Evolutionary conservation across 2,113 vertebrate genomes (phyloP).

Genomic region (Callocephalon fimbriatum): DNA sequence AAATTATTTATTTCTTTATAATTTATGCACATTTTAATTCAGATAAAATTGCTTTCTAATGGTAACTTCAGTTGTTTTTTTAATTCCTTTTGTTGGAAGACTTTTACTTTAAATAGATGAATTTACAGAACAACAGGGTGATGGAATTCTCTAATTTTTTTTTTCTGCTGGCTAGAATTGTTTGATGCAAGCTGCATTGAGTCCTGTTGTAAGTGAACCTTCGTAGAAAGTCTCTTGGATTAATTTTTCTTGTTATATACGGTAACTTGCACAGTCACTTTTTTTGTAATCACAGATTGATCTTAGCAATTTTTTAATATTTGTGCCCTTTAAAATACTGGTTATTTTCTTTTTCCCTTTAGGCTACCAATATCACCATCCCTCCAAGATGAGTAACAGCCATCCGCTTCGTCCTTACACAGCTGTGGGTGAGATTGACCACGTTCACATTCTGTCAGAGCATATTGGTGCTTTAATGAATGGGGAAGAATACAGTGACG

Average conservation of each 20-base stretch:
- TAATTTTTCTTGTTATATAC: not conserved
- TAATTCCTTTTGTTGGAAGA: not conserved
- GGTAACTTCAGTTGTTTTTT: not conserved
- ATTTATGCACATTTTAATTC: not conserved
- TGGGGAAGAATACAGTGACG: slow-evolving; percentile 94
- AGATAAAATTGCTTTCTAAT: not conserved
- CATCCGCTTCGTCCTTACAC: slow-evolving; percentile 91
- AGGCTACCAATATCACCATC: slow-evolving; percentile 60
- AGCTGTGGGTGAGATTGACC: slow-evolving; percentile 95
- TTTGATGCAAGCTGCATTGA: not conserved
- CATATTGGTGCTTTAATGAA: slow-evolving; percentile 94
- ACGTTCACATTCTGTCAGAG: slow-evolving; percentile 96
- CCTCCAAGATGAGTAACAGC: slow-evolving; percentile 93
- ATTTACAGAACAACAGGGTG: not conserved
- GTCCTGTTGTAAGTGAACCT: not conserved
- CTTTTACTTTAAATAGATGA: slow-evolving; percentile 23
- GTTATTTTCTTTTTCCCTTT: not conserved
- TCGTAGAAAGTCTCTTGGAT: not conserved
- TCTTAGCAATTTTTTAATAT: not conserved
- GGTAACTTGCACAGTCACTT: not conserved
- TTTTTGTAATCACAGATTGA: not conserved
- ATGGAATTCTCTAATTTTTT: not conserved
- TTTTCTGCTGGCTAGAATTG: not conserved
- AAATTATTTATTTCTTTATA: not conserved
- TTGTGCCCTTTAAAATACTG: not conserved